These are phyloP conservation scores for Adineta ricciae DNA, from an alignment of 2,888 invertebrate genomes.

Conservation along the genomic window DNA sequence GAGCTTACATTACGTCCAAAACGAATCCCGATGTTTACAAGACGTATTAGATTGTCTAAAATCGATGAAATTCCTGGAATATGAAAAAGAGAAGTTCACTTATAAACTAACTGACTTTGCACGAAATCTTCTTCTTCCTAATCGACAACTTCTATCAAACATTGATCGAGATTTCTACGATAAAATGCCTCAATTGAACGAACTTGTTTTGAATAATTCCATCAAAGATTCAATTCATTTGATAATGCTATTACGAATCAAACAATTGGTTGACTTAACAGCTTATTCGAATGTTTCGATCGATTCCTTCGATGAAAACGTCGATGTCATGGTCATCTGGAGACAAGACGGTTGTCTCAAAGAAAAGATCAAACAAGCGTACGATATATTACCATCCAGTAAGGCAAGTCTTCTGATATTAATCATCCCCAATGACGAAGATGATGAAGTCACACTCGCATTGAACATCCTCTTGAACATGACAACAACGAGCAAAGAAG, in stretches of 20 bases:
- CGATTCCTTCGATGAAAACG: background rate
- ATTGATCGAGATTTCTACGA: background rate
- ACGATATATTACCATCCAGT: background rate
- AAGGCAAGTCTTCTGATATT: background rate
- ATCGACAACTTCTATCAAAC: background rate
- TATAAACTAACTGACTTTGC: background rate
- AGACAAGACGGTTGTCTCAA: background rate
- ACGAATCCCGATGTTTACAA: background rate
- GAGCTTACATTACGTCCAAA: background rate
- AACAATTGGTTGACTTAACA: background rate
- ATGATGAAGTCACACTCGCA: background rate
- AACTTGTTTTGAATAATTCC: background rate
- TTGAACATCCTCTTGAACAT: background rate
- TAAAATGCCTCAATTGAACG: background rate
- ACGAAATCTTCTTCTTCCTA: background rate
- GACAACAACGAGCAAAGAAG: background rate
- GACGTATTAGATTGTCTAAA: background rate
- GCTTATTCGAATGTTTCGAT: background rate
- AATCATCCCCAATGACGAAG: background rate
- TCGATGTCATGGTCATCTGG: background rate
- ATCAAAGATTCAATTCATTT: background rate
- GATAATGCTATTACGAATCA: background rate
- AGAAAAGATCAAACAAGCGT: background rate
- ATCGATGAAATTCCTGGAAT: background rate
- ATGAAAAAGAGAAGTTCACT: background rate